Percentiles rank a stretch among this genome's conserved stretches.
Evolutionary conservation across 2,797 vertebrate genomes (phyloP).

Genomic region (Pangasius krempfi): DNA sequence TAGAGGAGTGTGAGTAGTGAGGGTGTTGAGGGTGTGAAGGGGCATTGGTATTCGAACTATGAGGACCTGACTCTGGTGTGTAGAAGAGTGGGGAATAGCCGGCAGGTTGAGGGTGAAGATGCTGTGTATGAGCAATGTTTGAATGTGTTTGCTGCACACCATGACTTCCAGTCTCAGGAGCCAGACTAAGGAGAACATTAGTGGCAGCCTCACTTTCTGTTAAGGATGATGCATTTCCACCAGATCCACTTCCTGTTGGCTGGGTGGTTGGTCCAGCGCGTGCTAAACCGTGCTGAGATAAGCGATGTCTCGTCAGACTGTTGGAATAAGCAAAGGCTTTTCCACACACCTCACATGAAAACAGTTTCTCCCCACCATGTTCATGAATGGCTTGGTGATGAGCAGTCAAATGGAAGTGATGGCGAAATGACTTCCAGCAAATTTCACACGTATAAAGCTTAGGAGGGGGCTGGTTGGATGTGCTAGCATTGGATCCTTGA

Average conservation of each 20-base stretch:
- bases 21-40: slow-evolving; percentile 56
- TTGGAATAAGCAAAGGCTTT: slow-evolving; percentile 91
- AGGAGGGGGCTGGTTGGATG: slow-evolving; percentile 70
- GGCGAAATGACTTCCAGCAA: slow-evolving; percentile 91
- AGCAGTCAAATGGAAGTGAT: slow-evolving; percentile 86
- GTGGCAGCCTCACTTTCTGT: slow-evolving; percentile 62
- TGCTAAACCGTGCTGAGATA: slow-evolving; percentile 81
- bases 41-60: slow-evolving; percentile 59
- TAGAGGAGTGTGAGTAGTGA: slow-evolving; percentile 56
- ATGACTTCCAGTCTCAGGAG: slow-evolving; percentile 57
- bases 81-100: slow-evolving; percentile 76
- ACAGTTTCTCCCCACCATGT: slow-evolving; percentile 83
- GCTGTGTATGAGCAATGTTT: slow-evolving; percentile 53
- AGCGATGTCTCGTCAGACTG: slow-evolving; percentile 88
- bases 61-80: slow-evolving; percentile 64
- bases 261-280: slow-evolving; percentile 68
- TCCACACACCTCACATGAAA: slow-evolving; percentile 86
- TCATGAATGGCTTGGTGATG: slow-evolving; percentile 89
- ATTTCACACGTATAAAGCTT: slow-evolving; percentile 85
- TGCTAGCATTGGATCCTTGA: slow-evolving; percentile 68
- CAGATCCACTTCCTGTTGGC: slow-evolving; percentile 53
- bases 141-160: slow-evolving; percentile 56
- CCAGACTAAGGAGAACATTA: slow-evolving; percentile 62
- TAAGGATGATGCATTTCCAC: slow-evolving; percentile 47
- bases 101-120: slow-evolving; percentile 61